Evolutionary conservation across 2,113 vertebrate genomes (phyloP), one percentile per base, ranked within the genome.

Genomic region (Dasypus novemcinctus): DNA sequence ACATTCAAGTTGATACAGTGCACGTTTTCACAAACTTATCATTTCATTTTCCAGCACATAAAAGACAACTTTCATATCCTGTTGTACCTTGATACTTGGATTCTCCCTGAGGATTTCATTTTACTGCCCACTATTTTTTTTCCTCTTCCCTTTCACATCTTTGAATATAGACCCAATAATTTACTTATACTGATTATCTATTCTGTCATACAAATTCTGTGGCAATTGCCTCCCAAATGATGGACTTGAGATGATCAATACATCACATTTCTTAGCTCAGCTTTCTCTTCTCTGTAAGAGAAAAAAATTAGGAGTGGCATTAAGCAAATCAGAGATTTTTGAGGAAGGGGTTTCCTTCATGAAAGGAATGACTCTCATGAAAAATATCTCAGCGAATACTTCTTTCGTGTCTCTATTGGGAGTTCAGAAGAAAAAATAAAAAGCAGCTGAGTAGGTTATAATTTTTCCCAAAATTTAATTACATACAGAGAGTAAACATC

Each of bases 391-490:
- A 33, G 25, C 46, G 10, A 94, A 87, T 92, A 87, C 54, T 29
- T 72, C 81, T 96, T 88, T 78, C 74, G 49, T 91, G 52, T 90
- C 89, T 94, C 96, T 92, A 38, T 88, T 72, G 43, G 71, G 11
- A 12, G 54, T 31, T 54, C 4, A 41, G 4, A 31, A 69, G 89
- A 36, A 78, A 72, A 54, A 87, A 43, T n/a, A 29, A 87, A 29
- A 64, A 96, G 54, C 83, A 90, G 72, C 52, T 72, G 75, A 75
- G 18, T 78, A 95, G 96, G 76, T 97, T 82, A 75, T 71, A 81
- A 84, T 95, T 96, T 95, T 95, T 78, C 95, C 78, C 63, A 68
- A 87, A 76, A 94, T 92, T 91, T 97, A 92, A 95, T 95, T 94
- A 81, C 31, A 21, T 1, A 54, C 61, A 61, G 79, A 89, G 94